A percentile compares a stretch with the other conserved stretches of the same genome.
These are phyloP conservation scores for Ethmia dodecea DNA, from an alignment of 2,888 invertebrate species.

Conservation along the genomic window DNA sequence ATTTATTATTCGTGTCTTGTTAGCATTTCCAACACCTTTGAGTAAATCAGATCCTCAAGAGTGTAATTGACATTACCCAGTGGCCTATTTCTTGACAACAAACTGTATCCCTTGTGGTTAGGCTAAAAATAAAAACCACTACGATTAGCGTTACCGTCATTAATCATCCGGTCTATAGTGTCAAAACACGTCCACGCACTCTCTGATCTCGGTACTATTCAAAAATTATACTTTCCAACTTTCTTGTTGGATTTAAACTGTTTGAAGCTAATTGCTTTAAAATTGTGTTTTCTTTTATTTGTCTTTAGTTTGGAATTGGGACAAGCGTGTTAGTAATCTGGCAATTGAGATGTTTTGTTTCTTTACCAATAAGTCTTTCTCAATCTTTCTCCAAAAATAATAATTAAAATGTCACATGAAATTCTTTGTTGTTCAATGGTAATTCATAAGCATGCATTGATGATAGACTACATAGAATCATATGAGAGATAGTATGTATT, in stretches of 20 bases:
- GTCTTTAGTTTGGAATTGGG: background rate
- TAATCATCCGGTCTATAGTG: conserved; percentile 61
- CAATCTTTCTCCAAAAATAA: no score
- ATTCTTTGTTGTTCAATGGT: no score
- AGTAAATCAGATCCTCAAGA: no score
- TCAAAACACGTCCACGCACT: conserved; percentile 59
- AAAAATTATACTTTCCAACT: conserved; percentile 40
- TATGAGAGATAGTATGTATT: no score
- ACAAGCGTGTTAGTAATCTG: no score
- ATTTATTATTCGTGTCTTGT: no score
- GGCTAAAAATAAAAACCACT: conserved; percentile 52
- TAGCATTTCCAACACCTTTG: no score
- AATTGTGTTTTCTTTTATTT: conserved; percentile 13
- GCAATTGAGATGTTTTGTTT: conserved; percentile 1
- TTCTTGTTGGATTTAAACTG: conserved; percentile 14
- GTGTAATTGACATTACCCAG: conserved; percentile 32
- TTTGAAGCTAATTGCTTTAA: conserved; percentile 46
- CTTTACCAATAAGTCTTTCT: no score
- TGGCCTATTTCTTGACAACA: conserved; percentile 55
- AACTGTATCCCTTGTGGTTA: conserved; percentile 43
- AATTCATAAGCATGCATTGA: no score
- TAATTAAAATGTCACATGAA: no score
- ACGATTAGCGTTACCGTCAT: conserved; percentile 57
- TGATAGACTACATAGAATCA: no score
- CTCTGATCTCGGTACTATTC: conserved; percentile 56